Evolutionary conservation across 2,888 invertebrate species (phyloP), one percentile per base, ranked within the genome.

Genomic region (Eupithecia subumbrata): DNA sequence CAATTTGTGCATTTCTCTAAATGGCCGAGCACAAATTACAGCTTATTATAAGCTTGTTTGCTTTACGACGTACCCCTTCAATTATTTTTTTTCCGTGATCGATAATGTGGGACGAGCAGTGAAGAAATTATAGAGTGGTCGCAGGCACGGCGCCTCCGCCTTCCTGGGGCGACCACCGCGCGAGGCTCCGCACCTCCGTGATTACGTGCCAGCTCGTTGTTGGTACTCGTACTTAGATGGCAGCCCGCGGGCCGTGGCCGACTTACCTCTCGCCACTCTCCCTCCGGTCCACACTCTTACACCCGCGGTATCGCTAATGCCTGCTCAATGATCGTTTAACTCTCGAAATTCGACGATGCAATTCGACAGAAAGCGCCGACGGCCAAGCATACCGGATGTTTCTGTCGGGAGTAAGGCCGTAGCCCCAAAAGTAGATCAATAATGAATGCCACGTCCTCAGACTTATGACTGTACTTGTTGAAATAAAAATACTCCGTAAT

Each of bases 41-140:
- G 87, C 95, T 95, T 95, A 95, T 95, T 95, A 94, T 95, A 94
- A 94, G 94, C 94, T 94, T 95, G 95, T 95, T 95, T 95, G 95
- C 94, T 94, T 95, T 95, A 93, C 93, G 94, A 93, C 93, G 92
- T 88, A 92, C 93, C 93, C 94, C 94, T 88, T 90, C 93, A 95
- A 94, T 95, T 94, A 94, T 91, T 92, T 94, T 94, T 94, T 93
- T 93, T 90, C 68, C 90, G 87, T 90, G 91, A 92, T 93, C 94
- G 90, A 93, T 94, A 93, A 95, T 92, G 92, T 92, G 91, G 89
- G 90, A 87, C 90, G 91, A 91, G 90, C 91, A 92, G 93, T 92
- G 93, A 91, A 93, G 93, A 93, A 94, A 94, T 94, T 94, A 94
- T 89, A 93, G 84, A 91, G 92, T 89, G 87, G 89, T 86, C 88